Evolutionary conservation across 2,888 invertebrate genomes (phyloP), one percentile per base, ranked within the genome.

Genomic region (Drosophila cracens): DNA sequence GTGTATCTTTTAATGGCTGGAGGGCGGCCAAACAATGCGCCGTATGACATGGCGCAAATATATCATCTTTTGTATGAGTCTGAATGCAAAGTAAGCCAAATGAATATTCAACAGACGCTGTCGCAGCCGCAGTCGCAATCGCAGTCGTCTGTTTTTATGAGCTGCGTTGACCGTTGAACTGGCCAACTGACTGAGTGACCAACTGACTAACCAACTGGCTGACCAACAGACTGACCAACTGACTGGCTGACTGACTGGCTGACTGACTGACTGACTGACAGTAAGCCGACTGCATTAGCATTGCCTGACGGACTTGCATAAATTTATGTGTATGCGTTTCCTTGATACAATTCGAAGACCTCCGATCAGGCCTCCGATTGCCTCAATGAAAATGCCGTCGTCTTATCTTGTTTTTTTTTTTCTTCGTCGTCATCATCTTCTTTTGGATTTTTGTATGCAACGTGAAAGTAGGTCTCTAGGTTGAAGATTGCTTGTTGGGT

Each of bases 301-400:
- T 88, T 79, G 87, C 77, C 81, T 71, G 73, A 62, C 68, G 76
- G 86, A 83, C 81, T 86, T 73, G 81, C 85, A 87, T 86, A 82
- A 76, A 84, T 87, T 89, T 71, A 76, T 77, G 65, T 63, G 70
- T 72, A 66, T 79, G 71, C 66, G 83, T 89, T 89, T 87, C 88
- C 87, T 90, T 88, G 89, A 89, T 88, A 84, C 89, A 79, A 87
- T 87, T 89, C 74, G 58, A 56, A 87, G 87, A 87, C 89, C 84
- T 79, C 85, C 83, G 67, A 73, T 66, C 64, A 57, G 69, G 63
- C 67, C 16, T 46, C 46, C 46, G 68, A 70, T 62, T 69, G 77
- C 65, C 65, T 74, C 74, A 81, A 69, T 78, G 80, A 38, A 80
- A 80, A 74, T 74, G 60, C 63, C n/a, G 58, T 70, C 52, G 52